A percentile compares a stretch with the other conserved stretches of the same genome.
phyloP scores from a whole-genome alignment of 1,140 invertebrate species.

The Pseudomyrmex pallidus region DNA sequence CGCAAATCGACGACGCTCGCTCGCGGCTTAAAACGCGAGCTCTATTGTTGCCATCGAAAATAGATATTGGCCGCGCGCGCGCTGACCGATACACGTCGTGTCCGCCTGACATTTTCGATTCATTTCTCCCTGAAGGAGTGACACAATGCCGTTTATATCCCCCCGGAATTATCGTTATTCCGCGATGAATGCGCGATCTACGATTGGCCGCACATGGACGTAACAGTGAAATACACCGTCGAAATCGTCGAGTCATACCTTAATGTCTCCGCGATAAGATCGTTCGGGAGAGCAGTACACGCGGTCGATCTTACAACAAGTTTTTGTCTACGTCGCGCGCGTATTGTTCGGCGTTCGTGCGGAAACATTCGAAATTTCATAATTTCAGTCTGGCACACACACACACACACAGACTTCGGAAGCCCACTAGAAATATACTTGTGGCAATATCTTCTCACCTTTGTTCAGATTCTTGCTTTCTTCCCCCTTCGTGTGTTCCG shows the following conservation, averaged over 20 bases:
- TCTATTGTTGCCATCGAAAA: constrained; percentile 53
- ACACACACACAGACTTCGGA: no score
- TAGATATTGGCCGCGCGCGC: neutral
- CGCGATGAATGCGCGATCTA: constrained; percentile 24
- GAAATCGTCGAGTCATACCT: constrained; percentile 49
- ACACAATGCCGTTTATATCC: constrained; percentile 11
- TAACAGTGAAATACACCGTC: constrained; percentile 13
- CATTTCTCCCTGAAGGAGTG: constrained; percentile 34
- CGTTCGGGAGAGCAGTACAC: constrained; percentile 43
- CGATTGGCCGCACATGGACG: neutral
- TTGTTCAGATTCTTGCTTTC: constrained; percentile 73
- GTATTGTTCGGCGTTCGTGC: constrained; percentile 30
- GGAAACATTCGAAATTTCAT: neutral
- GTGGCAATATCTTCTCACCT: constrained; percentile 60
- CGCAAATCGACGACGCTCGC: constrained; percentile 39
- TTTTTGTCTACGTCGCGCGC: neutral
- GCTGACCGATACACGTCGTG: neutral
- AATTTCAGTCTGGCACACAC: no score
- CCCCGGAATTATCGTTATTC: constrained; percentile 36
- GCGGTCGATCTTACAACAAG: neutral
- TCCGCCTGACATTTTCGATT: constrained; percentile 47
- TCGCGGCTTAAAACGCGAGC: constrained; percentile 13
- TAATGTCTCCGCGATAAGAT: constrained; percentile 51
- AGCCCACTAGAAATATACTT: no score
- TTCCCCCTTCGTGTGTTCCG: constrained; percentile 45